A percentile compares a stretch with the other conserved stretches of the same genome.
These are phyloP conservation scores for Chloropsis cyanopogon DNA, from an alignment of 2,113 vertebrate genomes.

Conservation along the genomic window DNA sequence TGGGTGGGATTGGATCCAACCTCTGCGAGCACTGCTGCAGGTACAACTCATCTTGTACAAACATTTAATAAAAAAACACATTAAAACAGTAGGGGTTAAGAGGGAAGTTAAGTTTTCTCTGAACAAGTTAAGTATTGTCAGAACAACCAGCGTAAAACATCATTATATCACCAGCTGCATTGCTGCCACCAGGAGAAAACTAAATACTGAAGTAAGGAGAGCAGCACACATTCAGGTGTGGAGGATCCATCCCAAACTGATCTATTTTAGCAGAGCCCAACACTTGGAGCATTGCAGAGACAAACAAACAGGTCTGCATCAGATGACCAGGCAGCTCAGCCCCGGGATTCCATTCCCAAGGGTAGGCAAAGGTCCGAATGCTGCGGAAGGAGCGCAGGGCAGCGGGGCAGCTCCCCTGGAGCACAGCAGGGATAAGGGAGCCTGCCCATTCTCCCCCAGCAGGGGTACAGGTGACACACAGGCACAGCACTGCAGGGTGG, in stretches of 20 bases:
- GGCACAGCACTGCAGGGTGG: accelerated
- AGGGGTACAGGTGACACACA: not conserved
- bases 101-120: not conserved
- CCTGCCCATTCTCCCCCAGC: not conserved
- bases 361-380: not conserved
- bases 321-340: not conserved
- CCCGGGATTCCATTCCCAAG: not conserved
- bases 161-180: not conserved
- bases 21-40: not conserved
- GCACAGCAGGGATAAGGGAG: accelerated
- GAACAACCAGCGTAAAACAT: not conserved
- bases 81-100: not conserved
- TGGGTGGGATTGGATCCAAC: not conserved
- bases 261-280: not conserved
- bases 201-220: not conserved
- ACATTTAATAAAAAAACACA: not conserved
- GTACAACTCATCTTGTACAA: not conserved
- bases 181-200: not conserved
- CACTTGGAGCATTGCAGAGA: not conserved
- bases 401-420: not conserved
- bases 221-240: accelerated
- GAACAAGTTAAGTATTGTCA: not conserved
- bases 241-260: not conserved
- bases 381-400: accelerated
- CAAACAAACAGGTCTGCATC: not conserved